Evolutionary conservation across 2,888 invertebrate genomes (phyloP).

Genomic region (Cephus spinipes): DNA sequence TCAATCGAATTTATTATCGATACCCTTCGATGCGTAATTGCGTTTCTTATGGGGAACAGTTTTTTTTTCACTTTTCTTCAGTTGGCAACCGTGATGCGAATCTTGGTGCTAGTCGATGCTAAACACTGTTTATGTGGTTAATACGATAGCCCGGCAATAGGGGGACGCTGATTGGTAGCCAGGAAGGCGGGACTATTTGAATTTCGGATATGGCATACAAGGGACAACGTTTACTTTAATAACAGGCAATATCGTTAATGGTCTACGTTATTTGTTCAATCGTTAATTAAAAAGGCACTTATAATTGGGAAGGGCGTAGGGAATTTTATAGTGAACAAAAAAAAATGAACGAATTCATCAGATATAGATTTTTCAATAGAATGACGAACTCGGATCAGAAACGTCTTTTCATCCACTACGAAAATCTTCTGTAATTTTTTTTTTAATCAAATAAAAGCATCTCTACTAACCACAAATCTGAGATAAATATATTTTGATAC

Average conservation of each 20-base stretch:
- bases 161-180: not conserved
- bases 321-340: not conserved
- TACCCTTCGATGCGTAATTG: not conserved
- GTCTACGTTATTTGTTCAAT: slow-evolving; percentile 23
- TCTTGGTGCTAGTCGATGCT: not conserved
- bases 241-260: slow-evolving; percentile 39
- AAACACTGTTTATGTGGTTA: not conserved
- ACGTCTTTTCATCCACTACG: not conserved
- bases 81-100: not conserved
- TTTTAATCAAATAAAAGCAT: not conserved
- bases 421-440: not conserved
- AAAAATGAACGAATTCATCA: not conserved
- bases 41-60: not conserved
- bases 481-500: not conserved
- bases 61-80: no score
- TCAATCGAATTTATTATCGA: not conserved
- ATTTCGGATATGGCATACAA: slow-evolving; percentile 11
- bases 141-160: not conserved
- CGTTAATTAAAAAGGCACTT: not conserved
- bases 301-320: not conserved
- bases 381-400: not conserved
- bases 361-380: not conserved
- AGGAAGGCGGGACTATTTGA: slow-evolving; percentile 9
- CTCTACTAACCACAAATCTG: not conserved
- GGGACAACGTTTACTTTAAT: slow-evolving; percentile 25